Conservation (phyloP, 1,140 invertebrate species). For the Nephotettix cincticeps region DNA sequence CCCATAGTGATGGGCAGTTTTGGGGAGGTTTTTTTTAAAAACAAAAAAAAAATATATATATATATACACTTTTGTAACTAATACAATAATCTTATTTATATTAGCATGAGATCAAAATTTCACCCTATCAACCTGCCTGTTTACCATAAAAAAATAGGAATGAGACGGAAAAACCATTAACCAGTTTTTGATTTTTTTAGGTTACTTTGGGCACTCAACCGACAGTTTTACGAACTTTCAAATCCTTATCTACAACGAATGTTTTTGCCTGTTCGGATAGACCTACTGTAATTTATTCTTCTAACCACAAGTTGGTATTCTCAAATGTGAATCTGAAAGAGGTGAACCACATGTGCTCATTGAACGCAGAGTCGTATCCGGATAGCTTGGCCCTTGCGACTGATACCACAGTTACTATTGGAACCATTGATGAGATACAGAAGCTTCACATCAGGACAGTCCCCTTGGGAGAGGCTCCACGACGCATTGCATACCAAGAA, state of each 20-base stretch:
- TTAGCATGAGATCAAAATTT: no score
- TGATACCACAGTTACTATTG: slow-evolving; percentile 91
- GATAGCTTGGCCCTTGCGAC: slow-evolving; percentile 94
- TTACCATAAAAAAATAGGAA: no score
- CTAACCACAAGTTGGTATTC: slow-evolving; percentile 98
- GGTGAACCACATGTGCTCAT: slow-evolving; percentile 97
- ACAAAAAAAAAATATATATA: no score
- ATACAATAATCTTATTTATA: no score
- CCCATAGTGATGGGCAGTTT: no score
- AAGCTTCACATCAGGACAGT: slow-evolving; percentile 96
- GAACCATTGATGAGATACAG: slow-evolving; percentile 98
- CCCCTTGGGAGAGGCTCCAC: slow-evolving; percentile 88
- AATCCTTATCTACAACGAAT: slow-evolving; percentile 90
- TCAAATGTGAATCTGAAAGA: slow-evolving; percentile 99
- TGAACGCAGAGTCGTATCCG: slow-evolving; percentile 92
- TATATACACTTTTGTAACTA: no score
- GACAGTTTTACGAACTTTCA: slow-evolving; percentile 88
- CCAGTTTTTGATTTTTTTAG: no score
- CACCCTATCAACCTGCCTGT: no score
- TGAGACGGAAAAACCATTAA: no score
- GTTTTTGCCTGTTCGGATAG: slow-evolving; percentile 98
- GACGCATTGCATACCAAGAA: slow-evolving; percentile 94
- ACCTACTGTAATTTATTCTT: slow-evolving; percentile 98
- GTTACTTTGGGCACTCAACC: slow-evolving; percentile 93
- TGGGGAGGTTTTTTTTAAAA: no score